Evolutionary conservation across 2,888 invertebrate species (phyloP).

Genomic region (Apoda limacodes): DNA sequence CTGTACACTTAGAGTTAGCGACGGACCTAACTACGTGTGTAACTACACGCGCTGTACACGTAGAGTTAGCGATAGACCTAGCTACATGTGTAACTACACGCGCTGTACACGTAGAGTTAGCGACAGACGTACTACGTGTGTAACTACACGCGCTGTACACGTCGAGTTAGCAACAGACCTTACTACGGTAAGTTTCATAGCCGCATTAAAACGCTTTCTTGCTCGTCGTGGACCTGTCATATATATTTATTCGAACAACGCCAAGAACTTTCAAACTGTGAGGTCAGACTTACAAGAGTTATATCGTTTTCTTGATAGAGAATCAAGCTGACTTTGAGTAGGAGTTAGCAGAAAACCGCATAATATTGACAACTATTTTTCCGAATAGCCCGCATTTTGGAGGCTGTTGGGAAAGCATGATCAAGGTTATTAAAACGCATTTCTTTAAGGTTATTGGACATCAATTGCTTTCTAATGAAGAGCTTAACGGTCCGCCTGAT

Average conservation of each 20-base stretch:
- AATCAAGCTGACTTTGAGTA: conserved; percentile 4
- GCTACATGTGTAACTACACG: background rate
- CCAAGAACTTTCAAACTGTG: conserved; percentile 13
- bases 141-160: conserved; percentile 13
- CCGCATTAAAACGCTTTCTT: conserved; percentile 16
- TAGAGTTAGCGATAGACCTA: background rate
- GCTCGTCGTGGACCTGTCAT: conserved; percentile 16
- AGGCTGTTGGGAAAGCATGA: too few species aligned
- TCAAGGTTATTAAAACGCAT: too few species aligned
- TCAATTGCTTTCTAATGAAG: too few species aligned
- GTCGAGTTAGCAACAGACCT: conserved; percentile 13
- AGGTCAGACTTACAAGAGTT: conserved; percentile 4
- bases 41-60: too few species aligned
- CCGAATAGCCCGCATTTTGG: too few species aligned
- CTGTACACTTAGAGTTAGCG: background rate
- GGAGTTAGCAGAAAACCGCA: conserved; percentile 7
- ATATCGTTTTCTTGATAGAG: conserved; percentile 4
- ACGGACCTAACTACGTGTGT: background rate
- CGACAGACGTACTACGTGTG: conserved; percentile 7
- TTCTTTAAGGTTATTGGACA: too few species aligned
- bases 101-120: too few species aligned
- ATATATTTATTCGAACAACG: conserved; percentile 12
- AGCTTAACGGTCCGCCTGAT: too few species aligned
- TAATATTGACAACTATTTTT: too few species aligned
- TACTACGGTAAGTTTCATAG: conserved; percentile 11